These are phyloP conservation scores for Trachurus trachurus DNA, from an alignment of 2,797 vertebrate species.

Conservation along the genomic window DNA sequence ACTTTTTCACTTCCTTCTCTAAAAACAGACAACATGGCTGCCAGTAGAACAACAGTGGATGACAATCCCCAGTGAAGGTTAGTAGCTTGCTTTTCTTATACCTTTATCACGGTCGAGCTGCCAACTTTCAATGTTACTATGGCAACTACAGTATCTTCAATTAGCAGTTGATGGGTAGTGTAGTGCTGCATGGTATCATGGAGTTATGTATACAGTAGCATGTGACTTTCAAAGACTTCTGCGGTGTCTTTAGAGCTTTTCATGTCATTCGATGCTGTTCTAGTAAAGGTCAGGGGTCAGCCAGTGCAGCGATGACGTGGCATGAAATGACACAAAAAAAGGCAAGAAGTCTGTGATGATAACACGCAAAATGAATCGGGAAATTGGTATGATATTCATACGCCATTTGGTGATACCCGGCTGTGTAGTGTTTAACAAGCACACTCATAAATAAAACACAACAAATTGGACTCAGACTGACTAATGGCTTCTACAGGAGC, in stretches of 20 bases:
- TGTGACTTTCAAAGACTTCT: too few species aligned
- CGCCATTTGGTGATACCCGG: not conserved
- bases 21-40: not conserved
- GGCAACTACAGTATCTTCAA: conserved; percentile 61
- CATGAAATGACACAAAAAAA: not conserved
- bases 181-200: conserved; percentile 8
- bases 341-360: not conserved
- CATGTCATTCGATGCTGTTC: not conserved
- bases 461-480: conserved; percentile 59
- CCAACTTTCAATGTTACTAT: conserved; percentile 65
- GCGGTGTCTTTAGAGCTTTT: too few species aligned
- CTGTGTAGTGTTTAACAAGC: conserved; percentile 39
- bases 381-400: not conserved
- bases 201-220: too few species aligned
- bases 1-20: conserved; percentile 3
- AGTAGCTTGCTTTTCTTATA: conserved; percentile 34
- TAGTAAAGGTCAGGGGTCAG: not conserved
- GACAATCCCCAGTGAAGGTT: conserved; percentile 20
- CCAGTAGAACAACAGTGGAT: not conserved
- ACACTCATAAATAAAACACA: conserved; percentile 72
- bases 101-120: conserved; percentile 34
- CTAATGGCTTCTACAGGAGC: conserved; percentile 48
- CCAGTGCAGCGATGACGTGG: not conserved
- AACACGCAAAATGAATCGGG: not conserved
- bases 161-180: conserved; percentile 61